phyloP scores from a whole-genome alignment of 2,888 invertebrate species.

The Charanyca ferruginea region DNA sequence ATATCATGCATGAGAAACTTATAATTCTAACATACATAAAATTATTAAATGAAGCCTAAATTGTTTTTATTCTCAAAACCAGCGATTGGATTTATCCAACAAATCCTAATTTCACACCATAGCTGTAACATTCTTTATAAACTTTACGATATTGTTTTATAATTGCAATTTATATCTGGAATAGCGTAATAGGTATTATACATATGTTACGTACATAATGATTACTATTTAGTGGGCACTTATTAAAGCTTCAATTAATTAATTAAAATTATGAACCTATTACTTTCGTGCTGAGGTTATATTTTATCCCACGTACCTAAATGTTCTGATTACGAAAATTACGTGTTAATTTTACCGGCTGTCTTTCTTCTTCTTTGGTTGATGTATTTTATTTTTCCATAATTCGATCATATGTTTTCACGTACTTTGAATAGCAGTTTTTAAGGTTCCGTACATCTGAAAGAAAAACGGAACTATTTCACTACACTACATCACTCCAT shows the following conservation, averaged over 20 bases:
- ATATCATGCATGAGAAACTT: too few species aligned
- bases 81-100: neutral
- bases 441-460: too few species aligned
- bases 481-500: too few species aligned
- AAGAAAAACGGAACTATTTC: too few species aligned
- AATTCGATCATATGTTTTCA: too few species aligned
- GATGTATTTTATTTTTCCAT: too few species aligned
- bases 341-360: too few species aligned
- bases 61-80: too few species aligned
- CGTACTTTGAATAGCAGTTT: too few species aligned
- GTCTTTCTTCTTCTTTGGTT: too few species aligned
- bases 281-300: constrained; percentile 6
- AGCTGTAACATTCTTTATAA: constrained; percentile 18
- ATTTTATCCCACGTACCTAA: neutral
- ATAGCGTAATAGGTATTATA: constrained; percentile 21
- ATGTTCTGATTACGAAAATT: constrained; percentile 3
- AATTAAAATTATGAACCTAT: constrained; percentile 48
- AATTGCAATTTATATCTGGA: constrained; percentile 74
- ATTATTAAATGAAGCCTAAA: neutral
- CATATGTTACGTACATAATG: constrained; percentile 55
- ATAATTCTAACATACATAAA: neutral
- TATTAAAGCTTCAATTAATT: constrained; percentile 58
- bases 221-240: constrained; percentile 58
- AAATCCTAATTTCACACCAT: neutral
- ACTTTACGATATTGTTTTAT: constrained; percentile 70